Evolutionary conservation across 2,113 vertebrate species (phyloP), one percentile per base, ranked within the genome.

Genomic region (Callionymus lyra): DNA sequence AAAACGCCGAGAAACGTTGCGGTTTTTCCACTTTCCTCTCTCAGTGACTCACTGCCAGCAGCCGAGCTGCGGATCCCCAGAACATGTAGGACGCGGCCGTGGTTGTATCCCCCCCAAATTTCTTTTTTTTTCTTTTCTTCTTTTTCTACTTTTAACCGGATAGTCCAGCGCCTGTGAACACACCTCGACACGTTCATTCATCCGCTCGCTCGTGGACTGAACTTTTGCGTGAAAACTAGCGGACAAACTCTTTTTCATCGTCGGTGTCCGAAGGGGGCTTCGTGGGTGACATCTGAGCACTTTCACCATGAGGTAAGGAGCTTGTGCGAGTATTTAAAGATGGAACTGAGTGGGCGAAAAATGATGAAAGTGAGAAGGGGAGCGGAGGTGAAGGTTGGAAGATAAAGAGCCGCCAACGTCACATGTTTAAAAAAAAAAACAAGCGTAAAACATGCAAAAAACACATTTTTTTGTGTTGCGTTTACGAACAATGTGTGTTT

Each of bases 281-380:
- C 51, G 43, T 32, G 15, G 16, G 61, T 16, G 34, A 36, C 4
- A 34, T 10, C 34, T 64, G 41, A 9, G 39, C 34, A 60, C 47
- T 38, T 49, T 39, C 50, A 56, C 6, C 59, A 86, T 85, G 85
- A 86, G 85, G 85, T 85, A 70, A 83, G 80, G 50, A 32, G 41
- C 38, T 13, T 1, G 12, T 9, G 12, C 1, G 5, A 16, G 10
- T 55, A n/a, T 40, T 31, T 2, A 19, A 45, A 32, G 13, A 15
- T 15, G 10, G 10, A 3, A 21, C 10, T 10, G 21, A 16, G 33
- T 12, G 16, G n/a, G 13, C 34, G 12, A 5, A 19, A 50, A 31
- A 10, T n/a, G 54, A 53, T 56, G 37, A 16, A 54, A 38, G 50
- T 50, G 5, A 10, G 34, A 45, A 38, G 32, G 11, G 33, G 34